phyloP scores from a whole-genome alignment of 2,113 vertebrate species.

The Diadophis punctatus region DNA sequence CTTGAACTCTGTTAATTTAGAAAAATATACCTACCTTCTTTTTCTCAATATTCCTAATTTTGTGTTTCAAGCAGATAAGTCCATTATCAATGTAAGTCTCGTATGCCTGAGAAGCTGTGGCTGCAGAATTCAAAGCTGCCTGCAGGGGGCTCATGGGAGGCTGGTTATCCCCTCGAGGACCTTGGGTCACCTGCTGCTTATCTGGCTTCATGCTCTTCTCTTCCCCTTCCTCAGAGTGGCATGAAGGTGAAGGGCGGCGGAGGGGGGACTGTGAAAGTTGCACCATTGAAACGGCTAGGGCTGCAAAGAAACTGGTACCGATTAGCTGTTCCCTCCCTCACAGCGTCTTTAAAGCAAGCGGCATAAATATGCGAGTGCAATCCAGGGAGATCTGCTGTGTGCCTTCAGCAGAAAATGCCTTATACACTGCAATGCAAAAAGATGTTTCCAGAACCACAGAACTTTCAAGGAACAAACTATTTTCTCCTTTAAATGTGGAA shows the following conservation, averaged over 20 bases:
- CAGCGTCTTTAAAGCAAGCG: rapidly evolving
- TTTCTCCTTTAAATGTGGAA: neutral
- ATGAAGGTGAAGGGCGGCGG: slow-evolving; percentile 65
- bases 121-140: slow-evolving; percentile 68
- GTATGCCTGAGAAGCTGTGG: slow-evolving; percentile 80
- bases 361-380: neutral
- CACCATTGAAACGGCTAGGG: slow-evolving; percentile 78
- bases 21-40: slow-evolving; percentile 80
- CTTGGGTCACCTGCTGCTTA: slow-evolving; percentile 61
- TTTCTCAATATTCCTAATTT: slow-evolving; percentile 96
- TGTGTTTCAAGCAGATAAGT: slow-evolving; percentile 94
- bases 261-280: slow-evolving; percentile 77
- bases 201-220: slow-evolving; percentile 67
- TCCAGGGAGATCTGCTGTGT: neutral
- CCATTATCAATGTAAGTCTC: slow-evolving; percentile 92
- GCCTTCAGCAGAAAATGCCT: neutral
- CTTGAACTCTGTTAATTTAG: neutral
- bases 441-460: slow-evolving; percentile 46
- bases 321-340: slow-evolving; percentile 22
- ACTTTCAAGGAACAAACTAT: neutral
- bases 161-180: slow-evolving; percentile 59
- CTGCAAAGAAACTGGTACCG: slow-evolving; percentile 48
- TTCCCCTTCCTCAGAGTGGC: slow-evolving; percentile 57
- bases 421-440: neutral
- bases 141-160: slow-evolving; percentile 64